Conservation (phyloP, 2,797 vertebrate species). For the Platyrinchus mystaceus region DNA sequence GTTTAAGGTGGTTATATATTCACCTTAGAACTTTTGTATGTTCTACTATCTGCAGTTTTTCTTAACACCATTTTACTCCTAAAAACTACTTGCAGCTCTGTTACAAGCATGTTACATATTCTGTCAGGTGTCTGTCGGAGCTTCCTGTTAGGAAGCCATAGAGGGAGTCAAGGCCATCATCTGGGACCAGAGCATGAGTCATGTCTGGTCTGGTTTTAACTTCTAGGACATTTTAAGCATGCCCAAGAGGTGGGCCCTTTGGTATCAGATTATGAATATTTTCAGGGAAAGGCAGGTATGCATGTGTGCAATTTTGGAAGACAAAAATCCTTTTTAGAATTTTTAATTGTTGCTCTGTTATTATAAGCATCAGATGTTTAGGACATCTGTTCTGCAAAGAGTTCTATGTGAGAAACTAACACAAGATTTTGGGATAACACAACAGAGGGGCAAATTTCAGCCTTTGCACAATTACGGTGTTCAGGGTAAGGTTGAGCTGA, state of each 20-base stretch:
- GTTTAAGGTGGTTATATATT: too few relatives aligned
- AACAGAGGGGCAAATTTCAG: not conserved
- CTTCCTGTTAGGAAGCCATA: not conserved
- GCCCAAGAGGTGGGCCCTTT: not conserved
- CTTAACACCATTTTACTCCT: not conserved
- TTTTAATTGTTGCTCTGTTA: not conserved
- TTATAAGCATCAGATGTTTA: not conserved
- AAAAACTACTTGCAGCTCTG: too few relatives aligned
- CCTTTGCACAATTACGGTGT: not conserved
- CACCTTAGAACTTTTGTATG: not conserved
- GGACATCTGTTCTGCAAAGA: not conserved
- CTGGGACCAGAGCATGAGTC: fast-evolving
- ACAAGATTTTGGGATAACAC: not conserved
- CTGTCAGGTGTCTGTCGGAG: fast-evolving
- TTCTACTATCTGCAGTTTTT: not conserved
- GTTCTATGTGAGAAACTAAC: not conserved
- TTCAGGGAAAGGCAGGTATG: not conserved
- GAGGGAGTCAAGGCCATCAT: not conserved
- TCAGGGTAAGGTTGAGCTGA: not conserved
- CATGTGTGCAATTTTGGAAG: not conserved
- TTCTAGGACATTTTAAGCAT: not conserved
- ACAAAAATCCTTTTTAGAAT: not conserved
- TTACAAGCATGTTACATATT: fast-evolving
- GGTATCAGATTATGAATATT: not conserved
- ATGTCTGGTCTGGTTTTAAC: too few relatives aligned